Evolutionary conservation across 2,888 invertebrate species (phyloP).

Genomic region (Homarus gammarus): DNA sequence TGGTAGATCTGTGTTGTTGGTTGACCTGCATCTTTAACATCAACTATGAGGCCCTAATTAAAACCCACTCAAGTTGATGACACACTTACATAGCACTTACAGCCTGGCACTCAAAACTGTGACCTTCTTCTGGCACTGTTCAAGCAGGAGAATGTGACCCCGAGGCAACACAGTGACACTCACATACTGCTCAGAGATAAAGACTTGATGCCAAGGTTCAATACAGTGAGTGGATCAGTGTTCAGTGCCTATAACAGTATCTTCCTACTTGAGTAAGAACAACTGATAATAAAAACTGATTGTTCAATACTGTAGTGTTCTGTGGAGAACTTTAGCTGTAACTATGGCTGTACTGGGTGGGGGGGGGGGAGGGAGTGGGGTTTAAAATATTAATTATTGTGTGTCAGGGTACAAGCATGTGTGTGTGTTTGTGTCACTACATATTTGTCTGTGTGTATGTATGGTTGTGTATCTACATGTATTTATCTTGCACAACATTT

Average conservation of each 20-base stretch:
- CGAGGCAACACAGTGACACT: too few relatives aligned
- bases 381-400: too few relatives aligned
- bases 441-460: not conserved
- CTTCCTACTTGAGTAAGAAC: not conserved
- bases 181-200: too few relatives aligned
- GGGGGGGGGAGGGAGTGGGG: too few relatives aligned
- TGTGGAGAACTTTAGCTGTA: not conserved
- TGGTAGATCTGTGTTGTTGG: not conserved
- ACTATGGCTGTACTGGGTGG: too few relatives aligned
- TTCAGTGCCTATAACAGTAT: too few relatives aligned
- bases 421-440: not conserved
- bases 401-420: constrained; percentile 6
- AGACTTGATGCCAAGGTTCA: too few relatives aligned
- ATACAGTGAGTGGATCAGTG: too few relatives aligned
- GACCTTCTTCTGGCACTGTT: too few relatives aligned
- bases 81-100: not conserved
- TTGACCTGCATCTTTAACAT: not conserved
- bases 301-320: not conserved
- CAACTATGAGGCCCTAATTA: not conserved
- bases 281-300: not conserved
- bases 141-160: too few relatives aligned
- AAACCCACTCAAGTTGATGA: not conserved
- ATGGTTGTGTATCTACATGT: not conserved
- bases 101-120: too few relatives aligned
- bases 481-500: not conserved